phyloP scores from a whole-genome alignment of 2,113 vertebrate species.

The Macquaria australasica region DNA sequence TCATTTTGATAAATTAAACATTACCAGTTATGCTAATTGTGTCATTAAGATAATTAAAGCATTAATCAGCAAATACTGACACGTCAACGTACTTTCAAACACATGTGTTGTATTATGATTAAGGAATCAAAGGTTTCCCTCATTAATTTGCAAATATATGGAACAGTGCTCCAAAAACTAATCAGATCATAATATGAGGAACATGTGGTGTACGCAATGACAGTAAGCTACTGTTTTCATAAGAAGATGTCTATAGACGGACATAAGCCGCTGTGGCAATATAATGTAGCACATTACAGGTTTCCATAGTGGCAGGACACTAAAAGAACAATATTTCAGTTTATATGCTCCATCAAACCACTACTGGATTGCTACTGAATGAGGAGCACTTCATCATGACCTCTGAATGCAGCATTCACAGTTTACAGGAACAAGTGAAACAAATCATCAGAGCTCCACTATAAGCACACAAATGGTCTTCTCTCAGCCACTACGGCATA shows the following conservation, averaged over 20 bases:
- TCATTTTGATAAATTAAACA: conserved; percentile 42
- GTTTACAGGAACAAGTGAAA: conserved; percentile 26
- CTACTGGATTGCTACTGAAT: background rate
- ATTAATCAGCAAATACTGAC: conserved; percentile 54
- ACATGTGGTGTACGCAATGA: background rate
- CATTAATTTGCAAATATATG: conserved; percentile 31
- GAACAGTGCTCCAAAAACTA: conserved; percentile 7
- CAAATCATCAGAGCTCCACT: background rate
- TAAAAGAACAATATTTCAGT: background rate
- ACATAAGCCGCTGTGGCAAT: background rate
- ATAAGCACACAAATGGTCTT: background rate
- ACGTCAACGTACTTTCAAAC: conserved; percentile 42
- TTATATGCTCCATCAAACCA: conserved; percentile 13
- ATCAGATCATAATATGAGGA: conserved; percentile 1
- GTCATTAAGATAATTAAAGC: conserved; percentile 60
- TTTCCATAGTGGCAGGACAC: background rate
- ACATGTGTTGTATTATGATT: conserved; percentile 23
- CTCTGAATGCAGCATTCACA: background rate
- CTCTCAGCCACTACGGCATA: background rate
- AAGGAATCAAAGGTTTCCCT: background rate
- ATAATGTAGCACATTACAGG: background rate
- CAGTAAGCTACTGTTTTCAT: conserved; percentile 24
- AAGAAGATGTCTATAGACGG: background rate
- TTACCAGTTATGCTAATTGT: conserved; percentile 52
- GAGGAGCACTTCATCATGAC: conserved; percentile 30